phyloP scores from a whole-genome alignment of 2,113 vertebrate species.

The Corythoichthys intestinalis region DNA sequence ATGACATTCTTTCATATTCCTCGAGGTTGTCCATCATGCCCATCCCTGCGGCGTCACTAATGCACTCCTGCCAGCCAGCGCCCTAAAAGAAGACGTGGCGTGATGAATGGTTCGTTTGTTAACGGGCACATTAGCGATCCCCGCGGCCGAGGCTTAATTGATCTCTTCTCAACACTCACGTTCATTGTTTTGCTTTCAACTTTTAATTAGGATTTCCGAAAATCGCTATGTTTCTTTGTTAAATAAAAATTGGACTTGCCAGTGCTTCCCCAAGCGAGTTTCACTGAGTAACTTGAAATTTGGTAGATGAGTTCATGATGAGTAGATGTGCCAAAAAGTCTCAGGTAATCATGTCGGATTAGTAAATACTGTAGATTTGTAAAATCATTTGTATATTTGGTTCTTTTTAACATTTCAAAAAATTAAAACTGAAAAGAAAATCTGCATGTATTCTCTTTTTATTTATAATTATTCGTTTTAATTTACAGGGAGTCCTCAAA shows the following conservation, averaged over 20 bases:
- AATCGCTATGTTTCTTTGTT: neutral
- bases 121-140: slow-evolving; percentile 45
- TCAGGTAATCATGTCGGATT: too few species aligned
- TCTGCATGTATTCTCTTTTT: too few species aligned
- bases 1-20: slow-evolving; percentile 56
- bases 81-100: slow-evolving; percentile 31
- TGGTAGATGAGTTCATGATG: too few species aligned
- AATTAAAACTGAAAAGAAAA: too few species aligned
- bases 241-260: neutral
- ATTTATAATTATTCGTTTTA: too few species aligned
- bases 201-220: slow-evolving; percentile 33
- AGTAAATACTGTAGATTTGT: too few species aligned
- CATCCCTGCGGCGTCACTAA: slow-evolving; percentile 45
- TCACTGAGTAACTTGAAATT: too few species aligned
- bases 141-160: slow-evolving; percentile 33
- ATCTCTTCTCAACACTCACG: slow-evolving; percentile 26
- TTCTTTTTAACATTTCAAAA: too few species aligned
- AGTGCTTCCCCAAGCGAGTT: neutral
- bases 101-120: slow-evolving; percentile 60
- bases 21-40: slow-evolving; percentile 37
- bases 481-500: too few species aligned
- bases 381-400: too few species aligned
- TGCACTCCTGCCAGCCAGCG: slow-evolving; percentile 36
- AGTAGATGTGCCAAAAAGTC: too few species aligned
- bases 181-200: slow-evolving; percentile 9